Base-by-base conservation (phyloP, 2,888 invertebrate species). In the Galeopsomyia nigrocyanea region DNA sequence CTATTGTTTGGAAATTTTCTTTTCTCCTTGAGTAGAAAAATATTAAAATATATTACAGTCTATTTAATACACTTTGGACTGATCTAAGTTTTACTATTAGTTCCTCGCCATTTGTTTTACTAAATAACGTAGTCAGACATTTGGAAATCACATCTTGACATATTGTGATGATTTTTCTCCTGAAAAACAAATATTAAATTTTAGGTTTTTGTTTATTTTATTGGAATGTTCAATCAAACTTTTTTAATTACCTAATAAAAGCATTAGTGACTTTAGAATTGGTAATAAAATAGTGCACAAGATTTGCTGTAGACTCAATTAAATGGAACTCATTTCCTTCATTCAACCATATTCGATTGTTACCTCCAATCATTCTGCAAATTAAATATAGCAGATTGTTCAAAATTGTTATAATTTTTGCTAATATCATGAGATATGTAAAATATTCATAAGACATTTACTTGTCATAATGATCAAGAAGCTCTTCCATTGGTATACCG, bases 261-360 rank as follows among this genome's bases (percentile, higher is more conserved):
- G 84, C 88, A 68, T 85, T 88, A 19, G 84, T 79, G 53, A 81
- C 86, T 77, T 89, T 88, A 47, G 92, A 90, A 80, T 89, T 90
- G 69, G 90, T 89, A 62, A 92, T 90, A 79, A 95, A 91, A 60
- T 90, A 88, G 76, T 90, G 90, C 75, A 96, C 90, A 79, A 97
- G 88, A 78, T 91, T 89, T 71, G 92, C 92, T 26, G 94, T 91
- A 5, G 92, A 94, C 84, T 92, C 91, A 77, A 95, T 92, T 77
- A 96, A 89, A 88, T 97, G 96, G 83, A 93, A 92, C 86, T 96
- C 95, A 83, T 94, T 92, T 68, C 95, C 94, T 86, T 93, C 92
- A 21, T 92, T 91, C 73, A 94, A 90, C 96, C 97, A 97, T 79
- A 93, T 92, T 68, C 94, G 91, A 86, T 96, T 95, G 87, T 94